phyloP scores from a whole-genome alignment of 1,140 invertebrate genomes.

The Sycophila sp. region DNA sequence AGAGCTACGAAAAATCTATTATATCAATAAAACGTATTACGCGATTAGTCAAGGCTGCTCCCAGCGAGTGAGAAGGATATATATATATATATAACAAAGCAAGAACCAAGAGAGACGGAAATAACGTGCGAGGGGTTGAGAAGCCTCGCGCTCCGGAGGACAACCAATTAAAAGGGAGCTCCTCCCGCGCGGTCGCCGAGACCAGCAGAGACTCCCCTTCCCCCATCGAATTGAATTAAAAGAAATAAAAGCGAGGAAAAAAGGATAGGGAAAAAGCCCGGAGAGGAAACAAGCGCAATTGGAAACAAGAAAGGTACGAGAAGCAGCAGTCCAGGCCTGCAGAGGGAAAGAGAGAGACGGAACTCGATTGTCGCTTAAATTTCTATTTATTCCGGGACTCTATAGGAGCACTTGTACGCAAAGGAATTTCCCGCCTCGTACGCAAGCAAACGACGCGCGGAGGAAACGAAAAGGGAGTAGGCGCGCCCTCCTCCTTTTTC shows the following conservation, averaged over 20 bases:
- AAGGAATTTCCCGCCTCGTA: too few relatives aligned
- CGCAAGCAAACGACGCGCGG: too few relatives aligned
- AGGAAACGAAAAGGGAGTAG: background rate
- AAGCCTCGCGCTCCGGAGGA: background rate
- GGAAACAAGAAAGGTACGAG: background rate
- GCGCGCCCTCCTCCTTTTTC: slow-evolving; percentile 25
- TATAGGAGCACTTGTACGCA: too few relatives aligned
- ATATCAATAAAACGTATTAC: slow-evolving; percentile 32
- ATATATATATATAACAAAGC: too few relatives aligned
- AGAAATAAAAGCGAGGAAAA: slow-evolving; percentile 18
- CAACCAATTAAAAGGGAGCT: slow-evolving; percentile 32
- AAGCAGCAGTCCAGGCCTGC: slow-evolving; percentile 1
- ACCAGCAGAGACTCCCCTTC: too few relatives aligned
- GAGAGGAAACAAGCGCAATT: background rate
- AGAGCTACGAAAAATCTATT: slow-evolving; percentile 14
- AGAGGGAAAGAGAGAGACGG: slow-evolving; percentile 7
- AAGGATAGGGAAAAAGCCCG: background rate
- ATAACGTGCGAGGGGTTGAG: background rate
- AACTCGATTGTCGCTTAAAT: slow-evolving; percentile 37
- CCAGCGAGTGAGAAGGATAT: too few relatives aligned
- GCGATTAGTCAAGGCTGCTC: slow-evolving; percentile 23
- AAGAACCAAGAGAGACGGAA: too few relatives aligned
- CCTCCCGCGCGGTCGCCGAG: background rate
- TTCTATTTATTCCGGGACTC: slow-evolving; percentile 36
- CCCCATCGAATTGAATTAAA: slow-evolving; percentile 29